phyloP scores from a whole-genome alignment of 2,888 invertebrate species.

The Morpho helenor region DNA sequence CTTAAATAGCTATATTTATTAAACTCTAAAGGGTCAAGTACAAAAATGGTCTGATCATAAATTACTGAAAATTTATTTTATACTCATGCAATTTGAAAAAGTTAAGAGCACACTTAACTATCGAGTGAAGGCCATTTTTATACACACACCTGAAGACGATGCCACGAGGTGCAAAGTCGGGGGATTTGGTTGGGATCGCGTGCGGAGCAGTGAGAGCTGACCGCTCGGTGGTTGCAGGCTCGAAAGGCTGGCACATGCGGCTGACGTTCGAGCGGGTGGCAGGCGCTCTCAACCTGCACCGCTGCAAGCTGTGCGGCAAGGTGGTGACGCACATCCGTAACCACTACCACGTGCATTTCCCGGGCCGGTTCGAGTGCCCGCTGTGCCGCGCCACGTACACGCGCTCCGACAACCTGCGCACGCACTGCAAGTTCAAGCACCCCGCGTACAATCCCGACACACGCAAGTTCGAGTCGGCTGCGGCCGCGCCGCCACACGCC shows the following conservation, averaged over 20 bases:
- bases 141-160: background rate
- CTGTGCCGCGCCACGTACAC: constrained; percentile 94
- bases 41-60: constrained; percentile 19
- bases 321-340: constrained; percentile 96
- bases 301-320: constrained; percentile 96
- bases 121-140: constrained; percentile 21
- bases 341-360: constrained; percentile 96
- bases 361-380: constrained; percentile 94
- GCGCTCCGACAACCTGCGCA: constrained; percentile 94
- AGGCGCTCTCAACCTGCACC: constrained; percentile 95
- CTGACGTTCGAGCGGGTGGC: constrained; percentile 95
- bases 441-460: constrained; percentile 92
- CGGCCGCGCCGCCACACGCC: constrained; percentile 53
- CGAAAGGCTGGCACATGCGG: constrained; percentile 97
- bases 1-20: constrained; percentile 4
- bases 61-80: background rate
- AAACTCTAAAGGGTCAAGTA: constrained; percentile 5
- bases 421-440: constrained; percentile 96
- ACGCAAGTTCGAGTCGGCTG: constrained; percentile 89
- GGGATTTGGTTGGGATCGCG: constrained; percentile 28
- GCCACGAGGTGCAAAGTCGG: constrained; percentile 18
- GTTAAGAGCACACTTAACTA: background rate
- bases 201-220: constrained; percentile 32
- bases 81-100: background rate
- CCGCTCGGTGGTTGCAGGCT: constrained; percentile 88